Conservation (phyloP, 2,888 invertebrate species). For the Melanchra persicariae region DNA sequence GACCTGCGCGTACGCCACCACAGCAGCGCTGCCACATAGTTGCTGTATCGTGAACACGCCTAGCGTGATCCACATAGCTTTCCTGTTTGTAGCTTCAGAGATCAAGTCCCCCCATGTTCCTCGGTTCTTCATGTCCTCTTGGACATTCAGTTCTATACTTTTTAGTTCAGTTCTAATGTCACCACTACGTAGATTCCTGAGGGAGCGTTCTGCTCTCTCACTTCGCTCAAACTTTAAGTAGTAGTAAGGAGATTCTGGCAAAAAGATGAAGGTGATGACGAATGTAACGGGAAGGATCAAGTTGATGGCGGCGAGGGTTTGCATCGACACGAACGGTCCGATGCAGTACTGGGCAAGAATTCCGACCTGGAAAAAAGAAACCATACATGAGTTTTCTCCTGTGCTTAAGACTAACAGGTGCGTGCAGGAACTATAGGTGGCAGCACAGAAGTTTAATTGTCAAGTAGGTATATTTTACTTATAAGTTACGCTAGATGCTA, state of each 20-base stretch:
- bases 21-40: conserved; percentile 92
- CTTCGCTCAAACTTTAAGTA: conserved; percentile 89
- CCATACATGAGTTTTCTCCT: conserved; percentile 8
- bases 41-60: conserved; percentile 92
- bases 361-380: conserved; percentile 87
- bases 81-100: conserved; percentile 89
- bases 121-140: conserved; percentile 89
- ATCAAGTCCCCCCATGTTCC: conserved; percentile 89
- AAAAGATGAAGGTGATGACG: conserved; percentile 89
- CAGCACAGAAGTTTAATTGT: too few species aligned
- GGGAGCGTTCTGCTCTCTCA: conserved; percentile 90
- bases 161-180: conserved; percentile 90
- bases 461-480: too few species aligned
- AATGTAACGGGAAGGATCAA: conserved; percentile 90
- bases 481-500: too few species aligned
- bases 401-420: not conserved
- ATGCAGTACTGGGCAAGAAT: conserved; percentile 92
- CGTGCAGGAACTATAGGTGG: too few species aligned
- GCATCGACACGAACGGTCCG: conserved; percentile 91
- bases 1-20: conserved; percentile 91
- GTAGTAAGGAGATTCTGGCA: conserved; percentile 93
- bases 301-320: conserved; percentile 89
- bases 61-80: conserved; percentile 92
- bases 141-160: conserved; percentile 88
- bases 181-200: conserved; percentile 91